Conservation (phyloP, 2,888 invertebrate genomes). For the Sesia bembeciformis region DNA sequence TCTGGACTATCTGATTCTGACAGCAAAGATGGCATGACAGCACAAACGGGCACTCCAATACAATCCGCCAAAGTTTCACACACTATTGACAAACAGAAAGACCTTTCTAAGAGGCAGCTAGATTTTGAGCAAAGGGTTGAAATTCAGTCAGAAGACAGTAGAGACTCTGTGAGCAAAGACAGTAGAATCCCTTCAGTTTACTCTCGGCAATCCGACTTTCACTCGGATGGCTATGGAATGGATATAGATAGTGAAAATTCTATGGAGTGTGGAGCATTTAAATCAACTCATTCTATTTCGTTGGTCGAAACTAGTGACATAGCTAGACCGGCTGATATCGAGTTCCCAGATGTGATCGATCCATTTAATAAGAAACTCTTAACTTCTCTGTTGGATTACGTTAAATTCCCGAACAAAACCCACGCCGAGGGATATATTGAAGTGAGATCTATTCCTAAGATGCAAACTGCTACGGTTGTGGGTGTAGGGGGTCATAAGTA, state of each 20-base stretch:
- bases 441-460: conserved; percentile 68
- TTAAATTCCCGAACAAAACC: conserved; percentile 80
- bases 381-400: conserved; percentile 78
- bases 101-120: conserved; percentile 63
- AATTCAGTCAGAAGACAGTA: conserved; percentile 64
- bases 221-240: conserved; percentile 67
- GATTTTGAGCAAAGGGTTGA: conserved; percentile 64
- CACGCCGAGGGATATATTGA: conserved; percentile 71
- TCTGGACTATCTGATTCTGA: conserved; percentile 66
- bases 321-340: conserved; percentile 65
- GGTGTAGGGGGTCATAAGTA: conserved; percentile 70
- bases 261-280: conserved; percentile 65
- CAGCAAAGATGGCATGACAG: conserved; percentile 65
- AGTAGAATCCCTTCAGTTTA: conserved; percentile 60
- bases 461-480: conserved; percentile 53
- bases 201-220: conserved; percentile 60
- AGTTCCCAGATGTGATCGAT: conserved; percentile 77
- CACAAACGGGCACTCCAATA: conserved; percentile 54
- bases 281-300: conserved; percentile 65
- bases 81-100: conserved; percentile 53
- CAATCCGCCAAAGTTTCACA: conserved; percentile 60
- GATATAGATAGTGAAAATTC: conserved; percentile 71
- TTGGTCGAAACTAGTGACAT: conserved; percentile 65
- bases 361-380: conserved; percentile 86
- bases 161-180: conserved; percentile 66